Conservation (phyloP, 2,797 vertebrate genomes). For the Luscinia megarhynchos region DNA sequence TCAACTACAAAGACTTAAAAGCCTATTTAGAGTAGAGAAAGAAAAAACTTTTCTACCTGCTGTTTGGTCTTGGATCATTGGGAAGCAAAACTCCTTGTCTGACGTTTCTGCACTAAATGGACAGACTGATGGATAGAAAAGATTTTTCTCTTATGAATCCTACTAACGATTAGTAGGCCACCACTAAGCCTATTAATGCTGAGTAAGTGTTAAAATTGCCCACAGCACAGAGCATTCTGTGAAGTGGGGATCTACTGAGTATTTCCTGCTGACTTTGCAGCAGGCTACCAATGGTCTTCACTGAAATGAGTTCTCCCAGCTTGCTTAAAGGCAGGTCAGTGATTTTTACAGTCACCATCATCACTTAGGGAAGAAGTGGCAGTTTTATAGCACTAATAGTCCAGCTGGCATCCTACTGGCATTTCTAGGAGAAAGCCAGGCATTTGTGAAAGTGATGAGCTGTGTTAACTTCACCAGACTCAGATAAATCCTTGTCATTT, state of each 20-base stretch:
- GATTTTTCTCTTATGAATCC: not conserved
- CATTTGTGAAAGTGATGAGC: not conserved
- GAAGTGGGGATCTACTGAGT: not conserved
- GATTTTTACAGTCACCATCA: not conserved
- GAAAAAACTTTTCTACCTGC: not conserved
- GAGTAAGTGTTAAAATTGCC: not conserved
- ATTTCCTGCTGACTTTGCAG: not conserved
- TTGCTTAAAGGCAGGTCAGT: not conserved
- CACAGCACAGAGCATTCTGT: not conserved
- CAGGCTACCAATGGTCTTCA: not conserved
- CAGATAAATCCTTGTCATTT: constrained; percentile 2
- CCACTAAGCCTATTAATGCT: not conserved
- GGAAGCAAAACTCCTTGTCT: not conserved
- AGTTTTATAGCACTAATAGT: constrained; percentile 7
- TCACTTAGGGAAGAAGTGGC: not conserved
- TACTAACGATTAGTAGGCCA: not conserved
- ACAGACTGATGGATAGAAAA: not conserved
- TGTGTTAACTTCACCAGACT: not conserved
- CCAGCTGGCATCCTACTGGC: not conserved
- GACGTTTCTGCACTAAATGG: not conserved
- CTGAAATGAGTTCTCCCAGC: not conserved
- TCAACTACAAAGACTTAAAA: not conserved
- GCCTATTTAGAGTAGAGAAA: not conserved
- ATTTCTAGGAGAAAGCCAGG: not conserved
- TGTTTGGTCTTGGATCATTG: not conserved